phyloP scores from a whole-genome alignment of 2,888 invertebrate genomes.

The Mimas tiliae region DNA sequence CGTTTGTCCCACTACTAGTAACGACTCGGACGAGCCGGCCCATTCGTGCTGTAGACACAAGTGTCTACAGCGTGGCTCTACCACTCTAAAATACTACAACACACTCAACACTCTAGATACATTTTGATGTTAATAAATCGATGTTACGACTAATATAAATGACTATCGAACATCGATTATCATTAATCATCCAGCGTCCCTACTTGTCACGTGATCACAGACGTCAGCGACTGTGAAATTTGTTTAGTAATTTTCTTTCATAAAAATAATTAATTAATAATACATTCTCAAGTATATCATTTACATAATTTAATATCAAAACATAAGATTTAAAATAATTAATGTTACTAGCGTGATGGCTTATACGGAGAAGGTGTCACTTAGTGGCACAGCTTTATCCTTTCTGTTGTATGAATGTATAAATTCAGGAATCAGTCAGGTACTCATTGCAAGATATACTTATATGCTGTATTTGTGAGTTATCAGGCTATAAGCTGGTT shows the following conservation, averaged over 20 bases:
- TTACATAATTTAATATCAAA: not conserved
- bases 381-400: conserved; percentile 87
- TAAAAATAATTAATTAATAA: no score
- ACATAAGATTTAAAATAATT: conserved; percentile 6
- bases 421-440: conserved; percentile 86
- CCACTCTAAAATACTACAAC: no score
- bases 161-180: no score
- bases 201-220: conserved; percentile 6
- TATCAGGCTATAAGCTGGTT: conserved; percentile 2
- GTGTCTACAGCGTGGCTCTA: no score
- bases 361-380: conserved; percentile 79
- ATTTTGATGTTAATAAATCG: no score
- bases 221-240: conserved; percentile 16
- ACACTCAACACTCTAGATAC: no score
- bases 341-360: conserved; percentile 52
- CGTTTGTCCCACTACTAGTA: no score
- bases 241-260: not conserved
- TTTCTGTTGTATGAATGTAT: conserved; percentile 88
- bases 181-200: no score
- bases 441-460: conserved; percentile 33
- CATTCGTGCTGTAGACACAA: no score
- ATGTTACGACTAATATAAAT: no score
- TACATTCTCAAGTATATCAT: not conserved
- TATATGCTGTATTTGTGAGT: conserved; percentile 14
- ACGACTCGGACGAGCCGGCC: no score